Evolutionary conservation across 2,888 invertebrate species (phyloP), one percentile per base, ranked within the genome.

Genomic region (Erebia aethiops): DNA sequence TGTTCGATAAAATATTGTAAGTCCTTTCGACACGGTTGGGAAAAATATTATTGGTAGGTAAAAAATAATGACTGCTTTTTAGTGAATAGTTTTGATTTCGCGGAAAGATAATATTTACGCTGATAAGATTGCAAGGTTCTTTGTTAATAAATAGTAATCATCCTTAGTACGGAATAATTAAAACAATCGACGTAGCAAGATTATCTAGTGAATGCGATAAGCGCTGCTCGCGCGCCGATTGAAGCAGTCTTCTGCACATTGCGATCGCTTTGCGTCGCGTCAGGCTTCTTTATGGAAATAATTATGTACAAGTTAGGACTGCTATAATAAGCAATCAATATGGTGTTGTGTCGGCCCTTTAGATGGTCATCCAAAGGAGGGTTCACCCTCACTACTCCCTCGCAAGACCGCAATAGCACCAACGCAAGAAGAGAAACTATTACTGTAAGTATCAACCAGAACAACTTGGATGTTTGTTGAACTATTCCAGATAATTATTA

Each of bases 291-390:
- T 67, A 16, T 0, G 18, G 62, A 41, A 51, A 35, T 14, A 67
- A 67, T 64, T 66, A 74, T 75, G 72, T 41, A 52, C 41, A 46
- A 61, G 51, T 16, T 58, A 41, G 51, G 26, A 60, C 18, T 46
- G 26, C 56, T 66, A 35, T 65, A 67, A 56, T 65, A 67, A 56
- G 70, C 72, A 14, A 73, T 70, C 64, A 79, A 71, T 69, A 93
- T 92, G 93, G 92, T 91, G 80, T 79, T 93, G 79, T 93, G 93
- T 78, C 92, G 92, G 62, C 93, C 93, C 60, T 93, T 93, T 77
- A 82, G 84, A 79, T 89, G 89, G 88, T 81, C 86, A 46, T 81
- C 87, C 13, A 90, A 87, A 75, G 90, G 91, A 57, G 88, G 89
- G 52, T 92, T 90, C 74, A 89, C 89, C 75, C 81, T 92, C 11